Base-by-base conservation (phyloP, 1,140 invertebrate species). In the Lasioglossum baleicum region DNA sequence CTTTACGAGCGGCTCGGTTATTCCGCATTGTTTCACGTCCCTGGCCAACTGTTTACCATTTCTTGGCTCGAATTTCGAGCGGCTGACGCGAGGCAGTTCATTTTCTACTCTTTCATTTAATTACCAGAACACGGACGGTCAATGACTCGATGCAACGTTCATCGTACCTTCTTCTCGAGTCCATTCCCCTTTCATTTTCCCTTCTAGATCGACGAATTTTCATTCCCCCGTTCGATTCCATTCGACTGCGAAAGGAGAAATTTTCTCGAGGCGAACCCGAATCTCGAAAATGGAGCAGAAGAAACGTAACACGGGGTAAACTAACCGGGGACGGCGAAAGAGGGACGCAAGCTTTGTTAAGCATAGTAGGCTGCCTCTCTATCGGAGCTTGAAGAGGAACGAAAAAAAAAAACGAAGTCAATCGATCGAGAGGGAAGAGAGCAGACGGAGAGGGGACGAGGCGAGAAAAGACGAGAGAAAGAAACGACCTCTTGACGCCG, bases 401-500 rank as follows among this genome's bases (percentile, higher is more conserved):
- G 20, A 35, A 42, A 35, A 44, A 67, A 42, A 60, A 56, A 60
- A 56, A 35, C 20, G 66, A 65, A 68, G 61, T n/a, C 17, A 58
- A 58, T 58, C 56, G n/a, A 58, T 58, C 8, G 22, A 20, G 26
- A 11, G 13, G 22, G 48, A 53, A 48, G 56, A 72, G 63, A 51
- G 31, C 26, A 26, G 53, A 63, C 22, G 67, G 64, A 68, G 67
- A 42, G 51, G 58, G 64, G 61, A 53, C 31, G 35, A 72, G 70
- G 53, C 17, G 56, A 71, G 35, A 53, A 48, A 17, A 67, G 13
- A 13, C 2, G 31, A 51, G 13, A 35, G 68, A 42, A 64, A 20
- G 53, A 51, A 53, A n/a, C 60, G 63, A n/a, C 10, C 31, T 67
- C 63, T 69, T n/a, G 56, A 63, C 67, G 66, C 40, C n/a, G 60